A percentile compares a stretch with the other conserved stretches of the same genome.
Evolutionary conservation across 2,113 vertebrate species (phyloP).

Genomic region (Myotis lucifugus): DNA sequence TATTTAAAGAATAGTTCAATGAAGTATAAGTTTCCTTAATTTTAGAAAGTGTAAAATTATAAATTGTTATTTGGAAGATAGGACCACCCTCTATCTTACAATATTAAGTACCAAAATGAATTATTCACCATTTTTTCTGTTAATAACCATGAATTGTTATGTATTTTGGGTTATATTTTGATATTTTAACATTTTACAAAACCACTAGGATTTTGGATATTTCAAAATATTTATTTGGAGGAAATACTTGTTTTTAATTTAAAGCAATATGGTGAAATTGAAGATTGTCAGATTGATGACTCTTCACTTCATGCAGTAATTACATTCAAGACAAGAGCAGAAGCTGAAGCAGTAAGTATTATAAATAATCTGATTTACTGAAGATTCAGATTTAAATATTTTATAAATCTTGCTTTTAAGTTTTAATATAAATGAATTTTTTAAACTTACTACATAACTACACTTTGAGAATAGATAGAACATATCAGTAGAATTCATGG

Average conservation of each 20-base stretch:
- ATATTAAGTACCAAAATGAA: constrained; percentile 17
- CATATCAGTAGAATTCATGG: constrained; percentile 3
- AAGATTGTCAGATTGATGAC: constrained; percentile 96
- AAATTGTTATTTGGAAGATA: neutral
- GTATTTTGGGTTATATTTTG: constrained; percentile 48
- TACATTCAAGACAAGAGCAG: constrained; percentile 93
- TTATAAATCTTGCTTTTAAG: constrained; percentile 30
- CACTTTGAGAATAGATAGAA: neutral
- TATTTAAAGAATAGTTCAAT: constrained; percentile 39
- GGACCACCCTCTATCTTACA: neutral
- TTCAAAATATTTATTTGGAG: constrained; percentile 71
- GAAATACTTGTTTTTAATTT: constrained; percentile 78
- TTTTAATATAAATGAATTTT: constrained; percentile 48
- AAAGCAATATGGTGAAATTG: constrained; percentile 99
- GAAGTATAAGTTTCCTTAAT: neutral
- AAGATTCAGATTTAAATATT: constrained; percentile 39
- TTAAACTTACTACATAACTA: neutral
- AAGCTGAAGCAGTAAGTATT: constrained; percentile 94
- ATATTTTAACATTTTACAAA: constrained; percentile 58
- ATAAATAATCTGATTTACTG: constrained; percentile 42
- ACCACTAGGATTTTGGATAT: constrained; percentile 45
- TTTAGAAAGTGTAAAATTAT: constrained; percentile 1
- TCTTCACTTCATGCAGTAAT: constrained; percentile 91
- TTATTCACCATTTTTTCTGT: constrained; percentile 18
- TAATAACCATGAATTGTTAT: constrained; percentile 24